Evolutionary conservation across 2,888 invertebrate species (phyloP).

Genomic region (Rhingia campestris): DNA sequence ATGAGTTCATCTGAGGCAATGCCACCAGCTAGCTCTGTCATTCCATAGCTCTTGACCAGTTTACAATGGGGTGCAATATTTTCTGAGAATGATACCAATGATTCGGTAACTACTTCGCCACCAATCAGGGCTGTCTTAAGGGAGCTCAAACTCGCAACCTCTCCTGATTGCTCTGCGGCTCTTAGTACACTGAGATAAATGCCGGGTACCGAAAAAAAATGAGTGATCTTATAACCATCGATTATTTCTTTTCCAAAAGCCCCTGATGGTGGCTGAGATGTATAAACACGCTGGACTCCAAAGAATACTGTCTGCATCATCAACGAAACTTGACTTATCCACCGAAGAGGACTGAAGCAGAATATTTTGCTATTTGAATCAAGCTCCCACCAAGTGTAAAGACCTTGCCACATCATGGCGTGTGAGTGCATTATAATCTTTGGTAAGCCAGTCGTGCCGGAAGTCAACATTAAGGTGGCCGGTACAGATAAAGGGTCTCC

Average conservation of each 20-base stretch:
- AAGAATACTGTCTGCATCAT: conserved; percentile 68
- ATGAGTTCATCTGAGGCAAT: conserved; percentile 69
- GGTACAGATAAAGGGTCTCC: conserved; percentile 53
- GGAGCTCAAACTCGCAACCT: conserved; percentile 54
- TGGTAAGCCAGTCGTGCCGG: conserved; percentile 74
- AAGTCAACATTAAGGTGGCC: conserved; percentile 73
- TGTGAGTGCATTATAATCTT: conserved; percentile 71
- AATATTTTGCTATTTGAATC: conserved; percentile 52
- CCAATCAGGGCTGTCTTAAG: conserved; percentile 66
- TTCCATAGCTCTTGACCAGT: conserved; percentile 71
- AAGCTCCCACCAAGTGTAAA: conserved; percentile 68
- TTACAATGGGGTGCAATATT: conserved; percentile 50
- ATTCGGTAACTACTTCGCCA: conserved; percentile 62
- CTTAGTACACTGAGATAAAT: conserved; percentile 59
- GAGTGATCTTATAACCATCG: conserved; percentile 55
- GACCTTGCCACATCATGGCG: conserved; percentile 63
- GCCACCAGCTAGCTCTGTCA: conserved; percentile 71
- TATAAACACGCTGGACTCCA: conserved; percentile 70
- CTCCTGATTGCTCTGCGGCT: conserved; percentile 33
- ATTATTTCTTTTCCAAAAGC: conserved; percentile 59
- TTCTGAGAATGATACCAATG: conserved; percentile 42
- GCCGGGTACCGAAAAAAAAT: conserved; percentile 70
- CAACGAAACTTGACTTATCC: conserved; percentile 73
- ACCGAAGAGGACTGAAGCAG: conserved; percentile 72
- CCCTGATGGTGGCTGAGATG: conserved; percentile 36